These are phyloP conservation scores for Helogale parvula DNA, from an alignment of 2,113 vertebrate genomes.

Conservation along the genomic window DNA sequence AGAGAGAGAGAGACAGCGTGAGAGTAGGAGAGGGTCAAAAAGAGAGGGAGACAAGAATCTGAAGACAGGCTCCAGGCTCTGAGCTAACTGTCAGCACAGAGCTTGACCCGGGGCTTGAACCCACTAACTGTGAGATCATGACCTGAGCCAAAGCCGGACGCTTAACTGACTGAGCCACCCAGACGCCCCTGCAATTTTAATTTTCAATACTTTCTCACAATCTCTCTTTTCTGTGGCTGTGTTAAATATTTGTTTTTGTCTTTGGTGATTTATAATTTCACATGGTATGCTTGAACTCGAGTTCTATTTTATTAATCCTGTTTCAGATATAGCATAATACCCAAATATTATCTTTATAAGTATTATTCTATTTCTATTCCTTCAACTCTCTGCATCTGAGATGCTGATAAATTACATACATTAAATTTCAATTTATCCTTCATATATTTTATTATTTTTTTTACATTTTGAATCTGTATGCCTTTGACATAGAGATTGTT, in stretches of 20 bases:
- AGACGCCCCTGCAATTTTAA: not conserved
- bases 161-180: no score
- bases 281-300: not conserved
- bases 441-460: not conserved
- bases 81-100: no score
- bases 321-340: not conserved
- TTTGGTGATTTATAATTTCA: not conserved
- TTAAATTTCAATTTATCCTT: not conserved
- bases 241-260: not conserved
- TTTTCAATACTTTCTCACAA: not conserved
- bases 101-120: no score
- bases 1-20: no score
- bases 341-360: not conserved
- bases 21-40: no score
- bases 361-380: not conserved
- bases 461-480: not conserved
- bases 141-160: no score
- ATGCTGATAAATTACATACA: not conserved
- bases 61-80: no score
- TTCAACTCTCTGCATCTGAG: not conserved
- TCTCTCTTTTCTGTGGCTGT: not conserved
- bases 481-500: not conserved
- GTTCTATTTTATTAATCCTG: not conserved
- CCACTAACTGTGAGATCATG: no score
- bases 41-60: no score